A percentile compares a stretch with the other conserved stretches of the same genome.
These are phyloP conservation scores for Scaptomyza reducta DNA, from an alignment of 2,888 invertebrate species.

Conservation along the genomic window DNA sequence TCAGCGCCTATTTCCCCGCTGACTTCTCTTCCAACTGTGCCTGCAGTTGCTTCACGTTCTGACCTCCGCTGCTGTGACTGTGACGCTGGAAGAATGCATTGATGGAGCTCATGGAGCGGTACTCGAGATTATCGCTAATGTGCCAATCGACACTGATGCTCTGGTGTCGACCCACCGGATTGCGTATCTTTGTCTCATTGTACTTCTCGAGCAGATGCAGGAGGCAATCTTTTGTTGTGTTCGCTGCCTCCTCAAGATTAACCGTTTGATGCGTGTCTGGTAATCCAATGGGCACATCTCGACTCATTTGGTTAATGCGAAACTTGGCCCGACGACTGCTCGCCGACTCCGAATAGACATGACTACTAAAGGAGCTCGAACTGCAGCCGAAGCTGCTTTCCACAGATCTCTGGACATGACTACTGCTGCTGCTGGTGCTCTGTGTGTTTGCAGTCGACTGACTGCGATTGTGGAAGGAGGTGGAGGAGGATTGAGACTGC, in stretches of 20 bases:
- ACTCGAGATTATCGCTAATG: slow-evolving; percentile 89
- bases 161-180: slow-evolving; percentile 87
- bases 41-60: slow-evolving; percentile 81
- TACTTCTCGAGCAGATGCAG: slow-evolving; percentile 91
- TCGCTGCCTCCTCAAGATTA: slow-evolving; percentile 86
- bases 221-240: slow-evolving; percentile 90
- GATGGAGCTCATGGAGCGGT: slow-evolving; percentile 91
- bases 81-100: slow-evolving; percentile 91
- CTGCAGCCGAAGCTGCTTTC: slow-evolving; percentile 30
- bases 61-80: slow-evolving; percentile 81
- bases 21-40: slow-evolving; percentile 83
- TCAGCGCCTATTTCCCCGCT: slow-evolving; percentile 59
- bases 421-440: slow-evolving; percentile 35
- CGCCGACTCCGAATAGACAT: slow-evolving; percentile 71
- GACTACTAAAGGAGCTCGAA: slow-evolving; percentile 22
- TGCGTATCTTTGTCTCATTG: slow-evolving; percentile 86
- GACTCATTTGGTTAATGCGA: slow-evolving; percentile 88
- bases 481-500: slow-evolving; percentile 37
- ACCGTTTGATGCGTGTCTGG: slow-evolving; percentile 86
- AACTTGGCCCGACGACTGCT: slow-evolving; percentile 87
- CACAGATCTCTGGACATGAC: slow-evolving; percentile 49
- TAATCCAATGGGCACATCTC: slow-evolving; percentile 89
- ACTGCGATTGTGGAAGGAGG: slow-evolving; percentile 29
- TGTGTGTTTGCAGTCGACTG: slow-evolving; percentile 48
- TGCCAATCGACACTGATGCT: slow-evolving; percentile 92